Evolutionary conservation across 1,140 invertebrate species (phyloP).

Genomic region (Caligus rogercresseyi): DNA sequence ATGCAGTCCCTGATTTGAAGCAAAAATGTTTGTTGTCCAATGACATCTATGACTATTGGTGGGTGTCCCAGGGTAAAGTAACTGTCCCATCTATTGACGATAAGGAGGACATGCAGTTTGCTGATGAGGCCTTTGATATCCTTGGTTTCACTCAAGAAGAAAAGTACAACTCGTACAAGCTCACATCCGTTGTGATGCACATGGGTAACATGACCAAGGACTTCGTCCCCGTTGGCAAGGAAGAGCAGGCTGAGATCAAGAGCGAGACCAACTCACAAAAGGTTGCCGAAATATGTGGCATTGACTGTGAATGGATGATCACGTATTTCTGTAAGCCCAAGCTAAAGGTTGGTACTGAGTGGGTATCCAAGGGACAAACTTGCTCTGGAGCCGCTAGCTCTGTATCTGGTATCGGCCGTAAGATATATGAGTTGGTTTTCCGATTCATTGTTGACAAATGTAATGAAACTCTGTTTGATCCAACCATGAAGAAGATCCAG

Average conservation of each 20-base stretch:
- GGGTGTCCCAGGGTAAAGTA: conserved; percentile 26
- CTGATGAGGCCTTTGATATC: conserved; percentile 84
- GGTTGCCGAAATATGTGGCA: conserved; percentile 49
- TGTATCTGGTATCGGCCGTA: conserved; percentile 35
- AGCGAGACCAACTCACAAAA: conserved; percentile 63
- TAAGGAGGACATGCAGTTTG: conserved; percentile 38
- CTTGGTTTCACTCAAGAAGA: conserved; percentile 90
- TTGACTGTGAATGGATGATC: conserved; percentile 23
- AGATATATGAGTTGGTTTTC: conserved; percentile 36
- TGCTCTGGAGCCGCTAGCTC: conserved; percentile 27
- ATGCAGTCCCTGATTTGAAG: conserved; percentile 51
- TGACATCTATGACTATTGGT: conserved; percentile 39
- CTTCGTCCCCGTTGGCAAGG: conserved; percentile 98
- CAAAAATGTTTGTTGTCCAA: conserved; percentile 43
- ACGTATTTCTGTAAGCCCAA: conserved; percentile 29
- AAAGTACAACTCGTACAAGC: conserved; percentile 89
- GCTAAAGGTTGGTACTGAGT: conserved; percentile 37
- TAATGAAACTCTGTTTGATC: conserved; percentile 91
- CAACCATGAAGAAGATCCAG: conserved; percentile 89
- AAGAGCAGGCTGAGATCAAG: conserved; percentile 91
- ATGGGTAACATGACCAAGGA: conserved; percentile 71
- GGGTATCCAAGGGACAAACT: conserved; percentile 35
- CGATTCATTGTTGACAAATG: conserved; percentile 66
- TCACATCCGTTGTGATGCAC: conserved; percentile 92
- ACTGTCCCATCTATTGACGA: conserved; percentile 42